phyloP scores from a whole-genome alignment of 2,113 vertebrate species.

The Cnemophilus loriae region DNA sequence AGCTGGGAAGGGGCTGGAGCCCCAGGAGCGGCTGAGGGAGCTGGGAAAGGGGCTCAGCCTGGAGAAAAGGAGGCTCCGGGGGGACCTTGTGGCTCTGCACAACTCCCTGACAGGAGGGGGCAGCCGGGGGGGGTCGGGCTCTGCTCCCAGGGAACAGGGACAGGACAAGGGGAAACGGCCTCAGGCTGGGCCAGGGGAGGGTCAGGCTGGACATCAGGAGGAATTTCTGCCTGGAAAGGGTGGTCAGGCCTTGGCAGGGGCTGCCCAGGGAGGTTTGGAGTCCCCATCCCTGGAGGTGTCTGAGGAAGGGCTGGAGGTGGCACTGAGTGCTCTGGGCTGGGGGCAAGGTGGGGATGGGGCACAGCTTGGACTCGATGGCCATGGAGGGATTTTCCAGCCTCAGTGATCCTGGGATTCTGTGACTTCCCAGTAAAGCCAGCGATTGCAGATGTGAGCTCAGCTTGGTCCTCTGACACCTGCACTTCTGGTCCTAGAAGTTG shows the following conservation, averaged over 20 bases:
- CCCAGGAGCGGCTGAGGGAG: not conserved
- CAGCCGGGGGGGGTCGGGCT: not conserved
- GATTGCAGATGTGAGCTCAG: not conserved
- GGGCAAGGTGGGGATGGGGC: rapidly evolving
- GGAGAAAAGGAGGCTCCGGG: not conserved
- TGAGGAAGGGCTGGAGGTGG: not conserved
- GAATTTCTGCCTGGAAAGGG: not conserved
- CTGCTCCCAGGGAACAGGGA: not conserved
- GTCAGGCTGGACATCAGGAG: rapidly evolving
- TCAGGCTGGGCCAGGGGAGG: not conserved
- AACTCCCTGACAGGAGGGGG: not conserved
- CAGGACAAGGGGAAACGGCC: not conserved
- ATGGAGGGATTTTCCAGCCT: rapidly evolving
- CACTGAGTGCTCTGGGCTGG: not conserved
- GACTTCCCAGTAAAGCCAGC: not conserved
- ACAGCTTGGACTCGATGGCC: rapidly evolving
- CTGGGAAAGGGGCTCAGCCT: not conserved
- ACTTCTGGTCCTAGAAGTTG: not conserved
- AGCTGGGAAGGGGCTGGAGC: not conserved
- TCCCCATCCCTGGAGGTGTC: not conserved
- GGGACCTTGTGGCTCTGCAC: not conserved
- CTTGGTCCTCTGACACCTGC: not conserved
- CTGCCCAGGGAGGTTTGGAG: not conserved
- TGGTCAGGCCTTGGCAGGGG: not conserved
- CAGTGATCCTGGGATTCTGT: not conserved